phyloP scores from a whole-genome alignment of 2,888 invertebrate species.

The Anticlea derivata region DNA sequence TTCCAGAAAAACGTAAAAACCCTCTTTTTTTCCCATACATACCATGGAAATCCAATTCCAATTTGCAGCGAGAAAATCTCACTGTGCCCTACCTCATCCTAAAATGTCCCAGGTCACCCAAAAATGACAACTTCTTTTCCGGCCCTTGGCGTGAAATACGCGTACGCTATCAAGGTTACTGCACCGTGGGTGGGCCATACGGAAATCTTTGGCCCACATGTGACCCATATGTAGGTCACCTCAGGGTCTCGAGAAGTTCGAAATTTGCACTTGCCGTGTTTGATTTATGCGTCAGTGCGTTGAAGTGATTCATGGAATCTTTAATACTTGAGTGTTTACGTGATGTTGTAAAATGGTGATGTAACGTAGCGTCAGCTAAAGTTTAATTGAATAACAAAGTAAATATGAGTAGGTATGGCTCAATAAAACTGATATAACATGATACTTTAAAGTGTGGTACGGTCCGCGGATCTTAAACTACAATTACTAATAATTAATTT shows the following conservation, averaged over 20 bases:
- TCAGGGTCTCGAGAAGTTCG: conserved; percentile 29
- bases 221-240: conserved; percentile 18
- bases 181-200: conserved; percentile 23
- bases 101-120: neutral
- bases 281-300: conserved; percentile 38
- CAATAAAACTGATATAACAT: neutral
- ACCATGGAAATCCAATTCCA: too few species aligned
- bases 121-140: conserved; percentile 7
- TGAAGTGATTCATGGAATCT: conserved; percentile 30
- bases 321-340: conserved; percentile 16
- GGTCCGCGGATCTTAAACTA: too few species aligned
- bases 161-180: conserved; percentile 19
- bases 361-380: neutral
- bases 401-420: neutral
- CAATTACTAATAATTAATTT: too few species aligned
- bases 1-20: too few species aligned
- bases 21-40: too few species aligned
- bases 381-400: conserved; percentile 2
- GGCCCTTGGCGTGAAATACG: conserved; percentile 2
- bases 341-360: conserved; percentile 12
- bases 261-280: conserved; percentile 37
- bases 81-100: too few species aligned
- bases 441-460: neutral
- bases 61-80: too few species aligned
- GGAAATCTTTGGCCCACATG: conserved; percentile 25